Evolutionary conservation across 1,140 invertebrate genomes (phyloP).

Genomic region (Mycetomoellerius zeteki): DNA sequence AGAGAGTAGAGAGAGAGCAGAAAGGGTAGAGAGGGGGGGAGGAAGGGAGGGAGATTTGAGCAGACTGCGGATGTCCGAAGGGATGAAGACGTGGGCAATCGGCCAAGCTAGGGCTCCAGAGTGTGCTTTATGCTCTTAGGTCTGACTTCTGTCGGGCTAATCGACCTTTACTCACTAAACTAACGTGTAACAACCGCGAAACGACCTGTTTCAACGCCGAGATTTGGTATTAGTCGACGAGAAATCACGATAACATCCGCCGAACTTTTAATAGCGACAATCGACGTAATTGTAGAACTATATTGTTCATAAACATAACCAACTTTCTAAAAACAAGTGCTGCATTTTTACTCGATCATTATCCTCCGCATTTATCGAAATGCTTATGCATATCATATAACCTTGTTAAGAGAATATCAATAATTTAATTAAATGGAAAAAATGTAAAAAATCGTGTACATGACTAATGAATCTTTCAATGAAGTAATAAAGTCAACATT

Average conservation of each 20-base stretch:
- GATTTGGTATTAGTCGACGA: background rate
- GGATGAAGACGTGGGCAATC: conserved; percentile 74
- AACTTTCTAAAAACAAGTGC: background rate
- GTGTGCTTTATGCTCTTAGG: conserved; percentile 64
- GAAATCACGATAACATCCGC: conserved; percentile 11
- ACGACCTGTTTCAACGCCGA: conserved; percentile 35
- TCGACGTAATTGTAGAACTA: background rate
- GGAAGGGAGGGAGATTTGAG: background rate
- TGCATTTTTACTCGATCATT: background rate
- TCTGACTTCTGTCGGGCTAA: conserved; percentile 61
- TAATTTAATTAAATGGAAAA: background rate
- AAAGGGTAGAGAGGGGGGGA: background rate
- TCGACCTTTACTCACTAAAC: conserved; percentile 66
- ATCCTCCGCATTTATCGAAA: background rate
- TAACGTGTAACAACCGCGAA: conserved; percentile 69
- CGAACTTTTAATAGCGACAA: conserved; percentile 1
- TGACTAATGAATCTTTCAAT: background rate
- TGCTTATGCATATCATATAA: background rate
- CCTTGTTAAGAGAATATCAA: background rate
- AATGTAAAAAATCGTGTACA: background rate
- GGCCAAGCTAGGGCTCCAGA: conserved; percentile 68
- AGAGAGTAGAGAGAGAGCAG: conserved; percentile 6
- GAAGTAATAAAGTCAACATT: background rate
- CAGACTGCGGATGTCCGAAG: conserved; percentile 18
- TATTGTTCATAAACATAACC: background rate